Base-by-base conservation (phyloP, 2,797 vertebrate species). In the Premnoplex brunnescens region DNA sequence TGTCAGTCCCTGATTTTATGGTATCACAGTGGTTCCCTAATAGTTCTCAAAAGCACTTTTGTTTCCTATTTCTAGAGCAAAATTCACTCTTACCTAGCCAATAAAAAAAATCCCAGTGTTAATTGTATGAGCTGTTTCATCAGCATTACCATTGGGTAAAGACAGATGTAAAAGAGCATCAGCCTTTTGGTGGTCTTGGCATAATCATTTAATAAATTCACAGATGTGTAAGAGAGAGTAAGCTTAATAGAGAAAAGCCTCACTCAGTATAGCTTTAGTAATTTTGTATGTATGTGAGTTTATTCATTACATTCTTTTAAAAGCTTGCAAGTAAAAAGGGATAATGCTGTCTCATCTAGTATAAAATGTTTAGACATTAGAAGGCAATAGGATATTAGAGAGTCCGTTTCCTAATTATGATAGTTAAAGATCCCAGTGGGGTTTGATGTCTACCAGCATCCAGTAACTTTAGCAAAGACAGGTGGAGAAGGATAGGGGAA, bases 401-500 rank as follows among this genome's bases (percentile, higher is more conserved):
- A 84, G 89, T 79, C 49, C 36, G 48, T 79, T 96, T 93, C 9
- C 14, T 94, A 93, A 94, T 96, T 90, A 81, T 41, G 73, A 48
- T 91, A 60, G 75, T 89, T 95, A 95, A 91, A 13, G 52, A 85
- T 95, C 46, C 91, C 93, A 85, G n/a, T 72, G 93, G 73, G 52
- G 8, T 76, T 96, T 86, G 60, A 49, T 88, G 93, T 91, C 91
- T 92, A 85, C 92, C 82, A 93, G 67, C 73, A 94, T 97, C 76
- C 91, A 93, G 95, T 94, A 96, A 97, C 88, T 95, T 94, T 91
- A 96, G 85, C 87, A 85, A 75, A 94, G 95, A 92, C 97, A 98
- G 97, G 96, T 98, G 97, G 91, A 89, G 96, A 74, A 89, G 66
- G 91, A 95, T 95, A 92, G 93, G 85, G 96, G 77, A 97, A 96